Conservation (phyloP, 2,797 vertebrate genomes). For the Garrulus glandarius region DNA sequence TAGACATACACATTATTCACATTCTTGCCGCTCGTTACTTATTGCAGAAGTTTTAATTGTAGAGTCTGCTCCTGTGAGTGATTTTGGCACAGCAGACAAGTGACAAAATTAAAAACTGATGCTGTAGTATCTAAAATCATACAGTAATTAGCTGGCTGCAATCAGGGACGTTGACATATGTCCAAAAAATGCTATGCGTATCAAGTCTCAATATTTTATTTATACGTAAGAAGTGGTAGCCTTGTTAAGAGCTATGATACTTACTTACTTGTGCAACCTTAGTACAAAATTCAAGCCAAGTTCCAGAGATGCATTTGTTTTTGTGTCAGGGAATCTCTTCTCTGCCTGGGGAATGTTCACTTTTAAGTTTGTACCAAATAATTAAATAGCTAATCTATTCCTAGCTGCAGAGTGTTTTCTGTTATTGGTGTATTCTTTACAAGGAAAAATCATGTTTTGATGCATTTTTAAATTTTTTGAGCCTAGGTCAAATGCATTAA, state of each 20-base stretch:
- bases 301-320: not conserved
- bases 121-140: not conserved
- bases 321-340: not conserved
- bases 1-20: accelerated
- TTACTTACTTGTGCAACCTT: not conserved
- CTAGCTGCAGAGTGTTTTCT: not conserved
- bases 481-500: not conserved
- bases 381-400: not conserved
- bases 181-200: not conserved
- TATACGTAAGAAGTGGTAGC: not conserved
- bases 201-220: not conserved
- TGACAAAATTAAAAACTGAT: not conserved
- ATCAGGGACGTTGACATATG: not conserved
- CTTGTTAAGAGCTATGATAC: not conserved
- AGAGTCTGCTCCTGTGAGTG: not conserved
- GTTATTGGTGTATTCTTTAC: not conserved
- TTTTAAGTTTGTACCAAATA: not conserved
- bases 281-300: not conserved
- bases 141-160: not conserved
- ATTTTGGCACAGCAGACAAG: not conserved
- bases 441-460: not conserved
- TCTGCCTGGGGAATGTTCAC: not conserved
- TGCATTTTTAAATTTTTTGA: not conserved
- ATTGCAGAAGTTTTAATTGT: not conserved
- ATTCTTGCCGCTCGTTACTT: not conserved